Base-by-base conservation (phyloP, 2,888 invertebrate genomes). In the Ditula angustiorana region DNA sequence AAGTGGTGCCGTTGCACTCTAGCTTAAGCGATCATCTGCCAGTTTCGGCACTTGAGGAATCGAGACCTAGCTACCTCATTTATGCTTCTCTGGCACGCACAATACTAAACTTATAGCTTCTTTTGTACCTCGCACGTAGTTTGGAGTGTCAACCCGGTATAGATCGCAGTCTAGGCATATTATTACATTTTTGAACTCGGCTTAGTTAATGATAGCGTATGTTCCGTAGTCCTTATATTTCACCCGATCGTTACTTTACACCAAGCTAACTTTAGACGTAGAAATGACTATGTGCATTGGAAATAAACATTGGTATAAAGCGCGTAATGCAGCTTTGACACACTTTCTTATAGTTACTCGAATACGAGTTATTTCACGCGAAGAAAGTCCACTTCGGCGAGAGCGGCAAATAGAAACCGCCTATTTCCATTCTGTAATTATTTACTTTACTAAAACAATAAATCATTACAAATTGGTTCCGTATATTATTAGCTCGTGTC, bases 281-380 rank as follows among this genome's bases (percentile, higher is more conserved):
- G 21, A 60, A 30, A 52, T 28, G 21, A 5, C 13, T 16, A 13
- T 11, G 23, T 30, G 50, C 67, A 56, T 67, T 68, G 63, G 67
- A 71, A 71, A 73, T 69, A 70, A 69, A 67, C 68, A 66, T n/a
- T n/a, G n/a, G n/a, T 56, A 56, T 64, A 71, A 70, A 70, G 69
- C 71, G 71, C 70, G n/a, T 33, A 24, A 67, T 66, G 69, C 58
- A 53, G 67, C 65, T 37, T 67, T 71, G 74, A 70, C 77, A 76
- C 68, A 79, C 78, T 78, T 79, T 77, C 79, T 52, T 74, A 63
- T 61, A 57, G 71, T 62, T 59, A 61, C 63, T 63, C 66, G 70
- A 70, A 63, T 70, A 46, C 44, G 24, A 49, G 59, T 70, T 52
- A 61, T 56, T 70, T 68, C 70, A 61, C 63, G 70, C 65, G 71